These are phyloP conservation scores for Luperina testacea DNA, from an alignment of 2,888 invertebrate species.

Conservation along the genomic window DNA sequence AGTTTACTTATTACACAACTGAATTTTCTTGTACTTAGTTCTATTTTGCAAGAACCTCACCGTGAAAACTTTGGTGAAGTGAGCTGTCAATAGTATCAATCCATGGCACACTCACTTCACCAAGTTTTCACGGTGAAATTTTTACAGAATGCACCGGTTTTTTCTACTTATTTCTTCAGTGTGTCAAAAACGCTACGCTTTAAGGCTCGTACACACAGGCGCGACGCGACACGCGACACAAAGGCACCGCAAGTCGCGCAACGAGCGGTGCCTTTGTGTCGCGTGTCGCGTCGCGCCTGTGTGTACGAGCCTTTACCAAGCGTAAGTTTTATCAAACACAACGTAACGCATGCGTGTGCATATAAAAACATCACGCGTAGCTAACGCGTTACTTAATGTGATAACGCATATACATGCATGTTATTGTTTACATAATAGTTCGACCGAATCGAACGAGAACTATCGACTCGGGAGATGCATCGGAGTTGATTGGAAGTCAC, in stretches of 20 bases:
- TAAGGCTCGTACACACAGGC: too few species aligned
- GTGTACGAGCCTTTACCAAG: too few species aligned
- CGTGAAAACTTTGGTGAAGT: not conserved
- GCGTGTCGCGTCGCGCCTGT: too few species aligned
- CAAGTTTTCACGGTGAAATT: not conserved
- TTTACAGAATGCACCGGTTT: not conserved
- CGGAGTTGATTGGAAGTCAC: slow-evolving; percentile 28
- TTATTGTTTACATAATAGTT: slow-evolving; percentile 57
- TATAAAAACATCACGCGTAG: slow-evolving; percentile 34
- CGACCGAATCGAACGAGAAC: slow-evolving; percentile 36
- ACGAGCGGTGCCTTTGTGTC: too few species aligned
- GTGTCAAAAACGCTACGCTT: slow-evolving; percentile 4
- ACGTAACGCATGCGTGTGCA: slow-evolving; percentile 20
- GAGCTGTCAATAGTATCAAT: not conserved
- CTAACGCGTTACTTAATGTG: slow-evolving; percentile 33
- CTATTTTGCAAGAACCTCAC: not conserved
- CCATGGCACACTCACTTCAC: not conserved
- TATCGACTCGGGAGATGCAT: slow-evolving; percentile 34
- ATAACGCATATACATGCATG: slow-evolving; percentile 42
- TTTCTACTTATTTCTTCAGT: not conserved
- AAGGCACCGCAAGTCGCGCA: too few species aligned
- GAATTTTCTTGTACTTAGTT: not conserved
- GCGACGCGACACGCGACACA: too few species aligned
- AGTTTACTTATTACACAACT: too few species aligned
- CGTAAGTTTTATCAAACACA: slow-evolving; percentile 21